Percentiles rank a stretch among this genome's conserved stretches.
phyloP scores from a whole-genome alignment of 2,888 invertebrate genomes.

The Protonemura montana region DNA sequence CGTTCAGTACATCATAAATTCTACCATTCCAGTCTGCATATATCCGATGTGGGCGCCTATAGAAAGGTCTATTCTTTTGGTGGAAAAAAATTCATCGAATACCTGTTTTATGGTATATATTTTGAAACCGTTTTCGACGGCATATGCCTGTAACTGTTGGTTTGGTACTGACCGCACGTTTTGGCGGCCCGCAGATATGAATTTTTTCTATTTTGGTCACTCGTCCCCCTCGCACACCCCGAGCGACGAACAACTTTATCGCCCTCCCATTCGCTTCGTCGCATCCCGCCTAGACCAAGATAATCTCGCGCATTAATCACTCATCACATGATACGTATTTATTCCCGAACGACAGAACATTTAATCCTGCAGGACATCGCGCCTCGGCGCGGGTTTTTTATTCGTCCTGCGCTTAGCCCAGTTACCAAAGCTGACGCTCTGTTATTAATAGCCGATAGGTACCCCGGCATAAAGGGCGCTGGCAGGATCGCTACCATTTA shows the following conservation, averaged over 20 bases:
- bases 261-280: not conserved
- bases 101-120: not conserved
- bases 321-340: conserved; percentile 17
- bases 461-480: not conserved
- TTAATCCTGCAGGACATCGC: conserved; percentile 15
- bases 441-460: not conserved
- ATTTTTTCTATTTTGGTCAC: not conserved
- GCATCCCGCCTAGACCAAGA: not conserved
- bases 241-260: not conserved
- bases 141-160: not conserved
- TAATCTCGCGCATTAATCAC: conserved; percentile 23
- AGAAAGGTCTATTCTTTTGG: not conserved
- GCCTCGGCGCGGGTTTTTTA: not conserved
- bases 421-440: not conserved
- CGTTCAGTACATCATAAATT: conserved; percentile 7
- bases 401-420: not conserved
- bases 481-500: not conserved
- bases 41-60: not conserved
- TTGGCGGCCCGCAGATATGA: not conserved
- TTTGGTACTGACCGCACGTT: not conserved
- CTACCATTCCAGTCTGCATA: not conserved
- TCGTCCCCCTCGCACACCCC: not conserved
- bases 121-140: not conserved
- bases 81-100: not conserved
- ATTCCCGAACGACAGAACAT: conserved; percentile 24